Conservation (phyloP, 2,797 vertebrate species). For the Phataginus tetradactyla region DNA sequence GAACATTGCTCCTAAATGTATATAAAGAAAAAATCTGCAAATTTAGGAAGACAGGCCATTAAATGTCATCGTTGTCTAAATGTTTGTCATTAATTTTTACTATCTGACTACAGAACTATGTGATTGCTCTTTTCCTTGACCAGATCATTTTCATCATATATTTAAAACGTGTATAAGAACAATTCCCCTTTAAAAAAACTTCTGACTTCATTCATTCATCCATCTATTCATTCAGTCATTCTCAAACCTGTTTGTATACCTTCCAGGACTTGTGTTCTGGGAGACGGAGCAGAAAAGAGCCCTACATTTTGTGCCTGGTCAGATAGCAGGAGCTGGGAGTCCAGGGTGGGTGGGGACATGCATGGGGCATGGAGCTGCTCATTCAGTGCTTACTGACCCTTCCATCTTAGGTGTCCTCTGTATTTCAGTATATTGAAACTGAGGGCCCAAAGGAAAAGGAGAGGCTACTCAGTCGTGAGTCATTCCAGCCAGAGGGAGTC, state of each 20-base stretch:
- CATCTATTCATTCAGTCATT: neutral
- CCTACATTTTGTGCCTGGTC: neutral
- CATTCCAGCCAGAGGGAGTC: neutral
- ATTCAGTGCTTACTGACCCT: neutral
- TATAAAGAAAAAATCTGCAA: neutral
- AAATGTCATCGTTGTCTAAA: neutral
- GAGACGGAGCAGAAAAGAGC: neutral
- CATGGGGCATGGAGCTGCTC: neutral
- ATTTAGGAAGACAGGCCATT: neutral
- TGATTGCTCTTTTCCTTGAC: neutral
- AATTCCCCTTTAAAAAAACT: neutral
- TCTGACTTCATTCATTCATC: neutral
- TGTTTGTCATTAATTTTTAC: neutral
- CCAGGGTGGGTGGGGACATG: accelerated
- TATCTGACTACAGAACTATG: neutral
- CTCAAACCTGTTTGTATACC: neutral
- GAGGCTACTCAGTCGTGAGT: neutral
- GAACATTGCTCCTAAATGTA: neutral
- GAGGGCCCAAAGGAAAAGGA: neutral
- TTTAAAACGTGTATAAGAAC: neutral
- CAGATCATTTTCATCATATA: neutral
- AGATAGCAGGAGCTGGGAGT: neutral
- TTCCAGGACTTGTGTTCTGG: neutral
- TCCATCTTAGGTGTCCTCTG: neutral
- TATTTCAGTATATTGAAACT: neutral